phyloP scores from a whole-genome alignment of 2,113 vertebrate species.

The Copsychus sechellarum region DNA sequence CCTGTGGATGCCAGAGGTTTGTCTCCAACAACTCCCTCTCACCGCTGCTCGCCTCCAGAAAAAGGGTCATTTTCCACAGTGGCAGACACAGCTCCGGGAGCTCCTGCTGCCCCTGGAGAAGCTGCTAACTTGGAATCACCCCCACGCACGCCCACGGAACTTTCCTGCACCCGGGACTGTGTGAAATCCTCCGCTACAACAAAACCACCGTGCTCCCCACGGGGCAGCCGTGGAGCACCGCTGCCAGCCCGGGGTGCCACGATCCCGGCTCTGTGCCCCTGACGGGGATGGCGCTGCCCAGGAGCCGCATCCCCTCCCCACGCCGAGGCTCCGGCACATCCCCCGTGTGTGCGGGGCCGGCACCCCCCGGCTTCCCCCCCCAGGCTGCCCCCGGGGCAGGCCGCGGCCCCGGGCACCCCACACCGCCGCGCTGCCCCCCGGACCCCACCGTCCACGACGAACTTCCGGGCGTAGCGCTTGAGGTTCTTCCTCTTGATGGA shows the following conservation, averaged over 20 bases:
- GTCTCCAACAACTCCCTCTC: neutral
- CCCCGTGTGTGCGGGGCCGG: neutral
- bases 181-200: neutral
- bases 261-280: rapidly evolving
- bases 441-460: slow-evolving; percentile 78
- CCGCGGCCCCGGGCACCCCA: neutral
- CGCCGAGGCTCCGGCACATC: neutral
- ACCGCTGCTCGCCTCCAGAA: rapidly evolving
- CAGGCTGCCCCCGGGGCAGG: neutral
- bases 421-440: neutral
- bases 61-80: neutral
- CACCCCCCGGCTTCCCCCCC: neutral
- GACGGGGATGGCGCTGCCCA: neutral
- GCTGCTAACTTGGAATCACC: neutral
- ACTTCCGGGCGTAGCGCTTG: slow-evolving; percentile 86
- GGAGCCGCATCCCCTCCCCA: neutral
- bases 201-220: rapidly evolving
- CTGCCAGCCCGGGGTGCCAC: rapidly evolving
- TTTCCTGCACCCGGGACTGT: neutral
- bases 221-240: rapidly evolving
- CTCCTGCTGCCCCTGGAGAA: neutral
- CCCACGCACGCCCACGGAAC: neutral
- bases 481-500: slow-evolving; percentile 87
- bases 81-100: neutral
- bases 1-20: slow-evolving; percentile 52